phyloP scores from a whole-genome alignment of 2,797 vertebrate species.

The Sebastes kiyomatsui region DNA sequence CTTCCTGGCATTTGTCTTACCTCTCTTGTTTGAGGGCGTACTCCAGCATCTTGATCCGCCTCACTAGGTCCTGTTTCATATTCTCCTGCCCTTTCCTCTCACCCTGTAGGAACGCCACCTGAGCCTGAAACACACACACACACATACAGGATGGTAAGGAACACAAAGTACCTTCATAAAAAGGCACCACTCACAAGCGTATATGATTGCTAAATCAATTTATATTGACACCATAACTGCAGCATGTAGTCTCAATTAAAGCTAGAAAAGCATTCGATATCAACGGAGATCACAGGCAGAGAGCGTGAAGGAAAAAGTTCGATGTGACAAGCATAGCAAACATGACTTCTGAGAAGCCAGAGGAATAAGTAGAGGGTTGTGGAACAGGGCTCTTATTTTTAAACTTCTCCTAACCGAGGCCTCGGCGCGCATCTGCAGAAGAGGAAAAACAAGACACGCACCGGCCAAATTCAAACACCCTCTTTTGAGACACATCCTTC shows the following conservation, averaged over 20 bases:
- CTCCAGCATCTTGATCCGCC: conserved; percentile 87
- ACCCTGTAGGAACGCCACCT: conserved; percentile 86
- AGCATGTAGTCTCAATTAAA: background rate
- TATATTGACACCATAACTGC: background rate
- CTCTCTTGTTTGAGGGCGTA: conserved; percentile 87
- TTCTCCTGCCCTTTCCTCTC: conserved; percentile 90
- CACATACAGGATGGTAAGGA: conserved; percentile 26
- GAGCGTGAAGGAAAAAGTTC: background rate
- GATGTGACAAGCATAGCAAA: conserved; percentile 41
- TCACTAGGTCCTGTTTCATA: conserved; percentile 88
- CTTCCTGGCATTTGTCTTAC: conserved; percentile 57
- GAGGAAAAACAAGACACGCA: conserved; percentile 47
- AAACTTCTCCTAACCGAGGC: conserved; percentile 59
- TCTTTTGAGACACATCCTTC: conserved; percentile 69
- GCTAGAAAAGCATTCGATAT: background rate
- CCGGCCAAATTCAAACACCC: conserved; percentile 56
- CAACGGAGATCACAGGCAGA: background rate
- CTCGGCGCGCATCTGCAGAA: conserved; percentile 59
- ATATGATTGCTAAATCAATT: background rate
- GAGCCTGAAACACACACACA: conserved; percentile 74
- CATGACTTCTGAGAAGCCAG: conserved; percentile 44
- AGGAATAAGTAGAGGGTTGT: conserved; percentile 72
- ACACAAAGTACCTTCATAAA: conserved; percentile 9
- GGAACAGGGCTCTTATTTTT: conserved; percentile 69
- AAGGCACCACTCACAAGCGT: background rate